Percentiles rank a stretch among this genome's conserved stretches.
These are phyloP conservation scores for Nothura maculosa DNA, from an alignment of 2,797 vertebrate species.

Conservation along the genomic window DNA sequence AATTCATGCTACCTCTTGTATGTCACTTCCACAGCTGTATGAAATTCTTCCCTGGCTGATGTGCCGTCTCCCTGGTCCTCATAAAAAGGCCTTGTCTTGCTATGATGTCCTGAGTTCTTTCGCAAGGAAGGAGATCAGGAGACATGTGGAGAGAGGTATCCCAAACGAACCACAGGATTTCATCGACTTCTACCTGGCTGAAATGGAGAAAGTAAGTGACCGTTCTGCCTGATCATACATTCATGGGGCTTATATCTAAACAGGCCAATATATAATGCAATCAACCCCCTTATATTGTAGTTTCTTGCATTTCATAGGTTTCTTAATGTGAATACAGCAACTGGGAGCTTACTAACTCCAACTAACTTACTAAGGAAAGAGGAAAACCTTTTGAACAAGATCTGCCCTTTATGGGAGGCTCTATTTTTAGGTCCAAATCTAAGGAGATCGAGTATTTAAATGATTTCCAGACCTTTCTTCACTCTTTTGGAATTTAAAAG, in stretches of 20 bases:
- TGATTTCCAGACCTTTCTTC: neutral
- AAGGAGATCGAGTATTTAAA: neutral
- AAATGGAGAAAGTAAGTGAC: constrained; percentile 58
- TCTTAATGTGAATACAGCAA: neutral
- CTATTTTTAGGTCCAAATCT: neutral
- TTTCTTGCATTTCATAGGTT: neutral
- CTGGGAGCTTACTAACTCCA: neutral
- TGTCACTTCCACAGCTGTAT: constrained; percentile 21
- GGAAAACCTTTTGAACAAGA: neutral
- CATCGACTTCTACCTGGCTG: constrained; percentile 62
- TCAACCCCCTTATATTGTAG: neutral
- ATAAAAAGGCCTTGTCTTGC: neutral
- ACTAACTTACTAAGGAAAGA: no score
- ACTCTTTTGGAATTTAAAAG: neutral
- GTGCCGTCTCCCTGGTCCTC: constrained; percentile 37
- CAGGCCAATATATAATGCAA: neutral
- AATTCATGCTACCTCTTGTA: neutral
- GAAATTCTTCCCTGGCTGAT: constrained; percentile 67
- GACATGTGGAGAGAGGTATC: constrained; percentile 31
- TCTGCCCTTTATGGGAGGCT: neutral
- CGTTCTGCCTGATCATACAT: neutral
- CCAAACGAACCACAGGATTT: constrained; percentile 54
- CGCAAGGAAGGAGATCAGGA: constrained; percentile 54
- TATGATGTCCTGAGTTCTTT: constrained; percentile 35
- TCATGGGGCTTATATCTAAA: neutral